Evolutionary conservation across 2,888 invertebrate species (phyloP).

Genomic region (Scaptomyza tumidula): DNA sequence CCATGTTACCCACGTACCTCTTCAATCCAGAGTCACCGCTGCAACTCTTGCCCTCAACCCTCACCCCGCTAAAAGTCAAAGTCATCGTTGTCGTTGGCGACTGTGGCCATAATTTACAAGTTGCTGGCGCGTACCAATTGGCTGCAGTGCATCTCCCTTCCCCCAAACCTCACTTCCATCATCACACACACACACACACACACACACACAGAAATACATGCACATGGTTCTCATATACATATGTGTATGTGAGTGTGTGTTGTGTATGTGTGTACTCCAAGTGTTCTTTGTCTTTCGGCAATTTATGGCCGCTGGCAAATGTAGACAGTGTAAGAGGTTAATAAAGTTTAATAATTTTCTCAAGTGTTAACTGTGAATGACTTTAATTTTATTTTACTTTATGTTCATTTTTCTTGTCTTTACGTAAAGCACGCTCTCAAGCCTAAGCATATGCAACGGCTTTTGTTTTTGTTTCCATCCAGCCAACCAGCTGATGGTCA

Average conservation of each 20-base stretch:
- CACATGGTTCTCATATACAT: too few species aligned
- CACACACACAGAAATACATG: background rate
- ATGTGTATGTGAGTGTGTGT: background rate
- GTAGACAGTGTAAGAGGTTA: slow-evolving; percentile 66
- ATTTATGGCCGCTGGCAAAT: slow-evolving; percentile 56
- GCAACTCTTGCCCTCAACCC: slow-evolving; percentile 5
- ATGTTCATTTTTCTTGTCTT: slow-evolving; percentile 4
- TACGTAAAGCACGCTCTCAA: too few species aligned
- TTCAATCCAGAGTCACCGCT: background rate
- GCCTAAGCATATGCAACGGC: slow-evolving; percentile 50
- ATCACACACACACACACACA: background rate
- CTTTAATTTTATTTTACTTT: slow-evolving; percentile 49
- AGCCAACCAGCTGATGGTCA: slow-evolving; percentile 47
- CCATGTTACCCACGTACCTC: too few species aligned
- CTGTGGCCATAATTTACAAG: slow-evolving; percentile 71
- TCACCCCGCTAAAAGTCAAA: slow-evolving; percentile 25
- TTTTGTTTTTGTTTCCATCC: background rate
- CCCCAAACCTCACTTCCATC: slow-evolving; percentile 1
- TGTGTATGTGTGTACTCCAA: slow-evolving; percentile 23
- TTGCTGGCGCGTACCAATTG: slow-evolving; percentile 68
- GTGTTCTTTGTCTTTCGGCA: slow-evolving; percentile 60
- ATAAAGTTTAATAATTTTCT: slow-evolving; percentile 75
- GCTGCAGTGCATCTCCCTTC: slow-evolving; percentile 36
- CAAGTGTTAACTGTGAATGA: slow-evolving; percentile 60
- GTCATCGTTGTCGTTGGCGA: slow-evolving; percentile 40